phyloP scores from a whole-genome alignment of 2,888 invertebrate species.

The Diarsia rubi region DNA sequence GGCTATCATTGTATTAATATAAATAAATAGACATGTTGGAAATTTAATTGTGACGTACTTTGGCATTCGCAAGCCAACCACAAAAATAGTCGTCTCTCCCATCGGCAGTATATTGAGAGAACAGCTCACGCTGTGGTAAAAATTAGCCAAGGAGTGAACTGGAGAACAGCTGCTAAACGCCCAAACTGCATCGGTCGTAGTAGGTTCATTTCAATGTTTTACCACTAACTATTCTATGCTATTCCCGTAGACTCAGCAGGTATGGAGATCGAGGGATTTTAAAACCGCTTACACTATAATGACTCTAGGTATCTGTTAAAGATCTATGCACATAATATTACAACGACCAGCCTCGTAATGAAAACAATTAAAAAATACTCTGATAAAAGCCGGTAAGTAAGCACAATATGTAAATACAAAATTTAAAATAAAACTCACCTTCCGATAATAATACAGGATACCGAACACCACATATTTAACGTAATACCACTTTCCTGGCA shows the following conservation, averaged over 20 bases:
- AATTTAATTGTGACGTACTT: neutral
- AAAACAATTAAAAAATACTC: constrained; percentile 1
- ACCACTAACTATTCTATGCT: neutral
- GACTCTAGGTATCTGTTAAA: neutral
- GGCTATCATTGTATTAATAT: neutral
- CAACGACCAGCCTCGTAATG: neutral
- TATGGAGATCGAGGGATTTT: neutral
- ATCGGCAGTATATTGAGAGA: neutral
- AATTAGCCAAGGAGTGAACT: neutral
- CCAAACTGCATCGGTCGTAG: neutral
- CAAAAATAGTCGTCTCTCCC: neutral
- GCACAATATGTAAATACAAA: neutral
- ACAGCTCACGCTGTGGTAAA: neutral
- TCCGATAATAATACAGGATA: constrained; percentile 88
- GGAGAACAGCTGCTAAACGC: neutral
- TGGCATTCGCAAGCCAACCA: neutral
- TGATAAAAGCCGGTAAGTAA: neutral
- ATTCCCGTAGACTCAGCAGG: neutral
- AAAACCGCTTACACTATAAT: neutral
- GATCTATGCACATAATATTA: neutral
- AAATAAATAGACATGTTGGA: neutral
- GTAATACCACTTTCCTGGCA: constrained; percentile 92
- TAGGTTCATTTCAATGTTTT: neutral
- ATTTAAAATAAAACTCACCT: constrained; percentile 79
- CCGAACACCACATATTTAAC: constrained; percentile 91